Evolutionary conservation across 2,797 vertebrate species (phyloP).

Genomic region (Chelon labrosus): DNA sequence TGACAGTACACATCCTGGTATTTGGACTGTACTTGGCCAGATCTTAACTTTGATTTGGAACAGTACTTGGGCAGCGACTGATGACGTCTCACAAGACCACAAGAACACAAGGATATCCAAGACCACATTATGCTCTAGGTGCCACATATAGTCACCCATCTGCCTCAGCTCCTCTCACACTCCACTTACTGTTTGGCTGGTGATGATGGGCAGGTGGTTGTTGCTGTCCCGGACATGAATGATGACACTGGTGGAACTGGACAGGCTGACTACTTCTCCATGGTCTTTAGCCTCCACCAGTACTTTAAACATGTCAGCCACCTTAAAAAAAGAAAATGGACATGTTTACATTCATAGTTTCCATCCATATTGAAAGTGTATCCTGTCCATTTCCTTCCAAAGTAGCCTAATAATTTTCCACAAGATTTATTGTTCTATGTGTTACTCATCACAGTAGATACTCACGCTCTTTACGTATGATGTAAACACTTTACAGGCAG

Average conservation of each 20-base stretch:
- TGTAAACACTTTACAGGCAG: not conserved
- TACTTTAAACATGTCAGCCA: conserved; percentile 65
- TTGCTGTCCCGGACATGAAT: conserved; percentile 74
- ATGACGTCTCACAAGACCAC: too few species aligned
- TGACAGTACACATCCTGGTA: too few species aligned
- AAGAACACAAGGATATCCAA: too few species aligned
- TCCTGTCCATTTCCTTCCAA: not conserved
- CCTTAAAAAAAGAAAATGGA: conserved; percentile 48
- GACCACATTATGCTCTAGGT: too few species aligned
- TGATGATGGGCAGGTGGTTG: conserved; percentile 72
- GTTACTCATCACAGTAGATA: too few species aligned
- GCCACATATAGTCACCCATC: too few species aligned
- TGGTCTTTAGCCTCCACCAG: conserved; percentile 79
- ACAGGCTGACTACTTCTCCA: conserved; percentile 67
- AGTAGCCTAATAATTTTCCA: not conserved
- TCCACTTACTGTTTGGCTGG: conserved; percentile 62
- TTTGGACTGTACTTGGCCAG: too few species aligned
- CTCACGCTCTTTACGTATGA: too few species aligned
- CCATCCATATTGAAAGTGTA: not conserved
- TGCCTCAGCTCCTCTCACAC: too few species aligned
- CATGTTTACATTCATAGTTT: not conserved
- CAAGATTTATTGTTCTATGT: not conserved
- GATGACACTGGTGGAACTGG: conserved; percentile 73
- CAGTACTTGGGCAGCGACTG: too few species aligned
- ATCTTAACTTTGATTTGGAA: too few species aligned